Percentiles rank a stretch among this genome's conserved stretches.
Conservation (phyloP, 2,888 invertebrate genomes). For the Chironomus tentans region DNA sequence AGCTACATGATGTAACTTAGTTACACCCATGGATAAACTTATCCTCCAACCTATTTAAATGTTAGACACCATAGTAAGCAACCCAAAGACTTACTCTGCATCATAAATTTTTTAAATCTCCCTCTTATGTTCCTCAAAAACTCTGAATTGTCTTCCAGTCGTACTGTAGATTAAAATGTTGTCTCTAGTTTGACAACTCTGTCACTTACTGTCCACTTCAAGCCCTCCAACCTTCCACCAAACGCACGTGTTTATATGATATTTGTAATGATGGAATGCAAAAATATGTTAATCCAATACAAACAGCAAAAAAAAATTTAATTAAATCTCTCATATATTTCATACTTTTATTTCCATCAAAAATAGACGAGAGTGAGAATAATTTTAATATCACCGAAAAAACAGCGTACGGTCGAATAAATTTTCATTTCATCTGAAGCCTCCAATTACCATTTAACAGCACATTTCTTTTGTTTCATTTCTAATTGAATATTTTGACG, state of each 20-base stretch:
- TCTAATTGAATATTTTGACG: not conserved
- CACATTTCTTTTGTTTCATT: not conserved
- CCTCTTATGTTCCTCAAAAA: too few species aligned
- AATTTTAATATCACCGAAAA: not conserved
- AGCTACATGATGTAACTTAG: too few species aligned
- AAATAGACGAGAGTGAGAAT: too few species aligned
- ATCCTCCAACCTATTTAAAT: too few species aligned
- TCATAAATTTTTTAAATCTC: too few species aligned
- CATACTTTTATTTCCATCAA: not conserved
- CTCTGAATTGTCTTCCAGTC: too few species aligned
- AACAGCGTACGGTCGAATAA: not conserved
- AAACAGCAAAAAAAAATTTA: slow-evolving; percentile 10
- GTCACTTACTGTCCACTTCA: not conserved
- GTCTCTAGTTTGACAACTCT: too few species aligned
- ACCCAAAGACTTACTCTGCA: too few species aligned
- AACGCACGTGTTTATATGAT: not conserved
- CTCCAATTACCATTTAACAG: not conserved
- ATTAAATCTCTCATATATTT: slow-evolving; percentile 16
- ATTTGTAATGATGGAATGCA: not conserved
- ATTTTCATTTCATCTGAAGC: not conserved
- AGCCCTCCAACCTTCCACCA: too few species aligned
- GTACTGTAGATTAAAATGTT: too few species aligned
- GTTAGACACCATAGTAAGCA: too few species aligned
- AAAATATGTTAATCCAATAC: slow-evolving; percentile 18
- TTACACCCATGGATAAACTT: too few species aligned